Percentiles rank a stretch among this genome's conserved stretches.
Conservation (phyloP, 2,113 vertebrate species). For the Cinclus cinclus region DNA sequence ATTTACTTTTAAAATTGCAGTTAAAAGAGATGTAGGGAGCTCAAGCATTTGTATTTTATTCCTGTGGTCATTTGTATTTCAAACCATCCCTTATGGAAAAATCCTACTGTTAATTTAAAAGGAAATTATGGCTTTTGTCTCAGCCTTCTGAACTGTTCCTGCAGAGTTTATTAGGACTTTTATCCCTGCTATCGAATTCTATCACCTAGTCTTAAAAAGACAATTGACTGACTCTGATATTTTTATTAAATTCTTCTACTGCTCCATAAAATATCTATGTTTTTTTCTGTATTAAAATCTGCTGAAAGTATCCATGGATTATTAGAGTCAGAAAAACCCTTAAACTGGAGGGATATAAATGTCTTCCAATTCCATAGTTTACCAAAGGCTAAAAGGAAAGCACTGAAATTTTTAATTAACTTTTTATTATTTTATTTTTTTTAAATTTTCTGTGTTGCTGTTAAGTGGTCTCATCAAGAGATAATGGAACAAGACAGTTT, state of each 20-base stretch:
- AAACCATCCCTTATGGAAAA: not conserved
- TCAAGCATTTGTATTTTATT: not conserved
- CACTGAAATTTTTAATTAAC: not conserved
- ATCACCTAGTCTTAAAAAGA: not conserved
- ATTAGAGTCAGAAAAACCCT: not conserved
- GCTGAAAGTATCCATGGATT: not conserved
- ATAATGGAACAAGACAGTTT: not conserved
- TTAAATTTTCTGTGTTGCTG: not conserved
- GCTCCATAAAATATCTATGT: not conserved
- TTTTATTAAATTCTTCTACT: conserved; percentile 31
- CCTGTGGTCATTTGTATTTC: not conserved
- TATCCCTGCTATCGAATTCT: conserved; percentile 3
- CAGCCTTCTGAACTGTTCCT: not conserved
- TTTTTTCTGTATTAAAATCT: conserved; percentile 27
- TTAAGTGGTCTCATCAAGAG: not conserved
- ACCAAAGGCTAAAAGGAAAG: not conserved
- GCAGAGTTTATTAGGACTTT: conserved; percentile 1
- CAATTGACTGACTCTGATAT: not conserved
- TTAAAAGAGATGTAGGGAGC: not conserved
- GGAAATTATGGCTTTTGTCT: not conserved
- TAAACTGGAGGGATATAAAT: not conserved
- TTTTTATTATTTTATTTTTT: conserved; percentile 32
- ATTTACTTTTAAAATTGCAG: not conserved
- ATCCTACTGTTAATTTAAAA: not conserved
- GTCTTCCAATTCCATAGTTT: not conserved